Percentiles rank a stretch among this genome's conserved stretches.
phyloP scores from a whole-genome alignment of 2,113 vertebrate species.

The Chauna torquata region DNA sequence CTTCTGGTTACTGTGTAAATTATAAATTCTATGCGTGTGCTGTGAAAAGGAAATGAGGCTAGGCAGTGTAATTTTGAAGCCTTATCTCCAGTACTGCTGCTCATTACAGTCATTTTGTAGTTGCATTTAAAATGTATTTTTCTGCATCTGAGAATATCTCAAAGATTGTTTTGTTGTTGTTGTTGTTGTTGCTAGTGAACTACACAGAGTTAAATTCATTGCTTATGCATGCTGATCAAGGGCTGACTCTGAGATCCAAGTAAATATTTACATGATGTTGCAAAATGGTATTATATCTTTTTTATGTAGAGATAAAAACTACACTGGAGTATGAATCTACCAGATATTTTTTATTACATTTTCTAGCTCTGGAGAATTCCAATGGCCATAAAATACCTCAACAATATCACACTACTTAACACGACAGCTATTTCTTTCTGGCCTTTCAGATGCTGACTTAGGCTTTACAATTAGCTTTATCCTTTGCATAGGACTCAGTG shows the following conservation, averaged over 20 bases:
- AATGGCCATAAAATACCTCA: neutral
- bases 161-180: neutral
- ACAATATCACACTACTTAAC: neutral
- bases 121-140: neutral
- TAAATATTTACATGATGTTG: slow-evolving; percentile 15
- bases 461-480: neutral
- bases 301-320: neutral
- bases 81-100: neutral
- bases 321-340: neutral
- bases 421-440: neutral
- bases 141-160: neutral
- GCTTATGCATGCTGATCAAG: neutral
- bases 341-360: neutral
- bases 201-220: neutral
- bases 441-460: neutral
- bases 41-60: neutral
- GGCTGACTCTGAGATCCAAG: neutral
- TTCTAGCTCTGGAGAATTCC: neutral
- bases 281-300: neutral
- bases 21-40: neutral
- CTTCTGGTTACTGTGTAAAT: neutral
- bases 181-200: neutral
- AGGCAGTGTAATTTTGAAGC: neutral
- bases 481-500: neutral
- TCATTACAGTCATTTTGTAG: neutral